A percentile compares a stretch with the other conserved stretches of the same genome.
Conservation (phyloP, 2,888 invertebrate genomes). For the Sinodicranocentrus sp. region DNA sequence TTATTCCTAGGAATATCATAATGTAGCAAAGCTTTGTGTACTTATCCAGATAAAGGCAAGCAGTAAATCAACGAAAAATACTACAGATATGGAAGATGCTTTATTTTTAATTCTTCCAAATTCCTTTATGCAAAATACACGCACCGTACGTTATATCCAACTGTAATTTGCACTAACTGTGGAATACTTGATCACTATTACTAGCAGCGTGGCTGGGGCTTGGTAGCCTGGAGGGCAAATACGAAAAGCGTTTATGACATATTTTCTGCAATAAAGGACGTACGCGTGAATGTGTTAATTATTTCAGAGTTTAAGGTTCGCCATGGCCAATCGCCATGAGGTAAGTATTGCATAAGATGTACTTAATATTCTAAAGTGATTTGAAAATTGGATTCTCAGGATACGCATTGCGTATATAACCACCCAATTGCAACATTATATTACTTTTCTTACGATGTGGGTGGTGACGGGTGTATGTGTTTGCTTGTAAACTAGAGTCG, state of each 20-base stretch:
- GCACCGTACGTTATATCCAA: constrained; percentile 30
- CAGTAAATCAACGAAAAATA: constrained; percentile 36
- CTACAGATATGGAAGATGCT: constrained; percentile 41
- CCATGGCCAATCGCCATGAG: constrained; percentile 10
- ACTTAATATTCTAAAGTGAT: too few relatives aligned
- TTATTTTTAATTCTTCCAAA: background rate
- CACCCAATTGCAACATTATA: too few relatives aligned
- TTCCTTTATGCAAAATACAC: constrained; percentile 35
- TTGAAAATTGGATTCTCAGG: too few relatives aligned
- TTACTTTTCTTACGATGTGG: too few relatives aligned
- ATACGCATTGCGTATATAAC: too few relatives aligned
- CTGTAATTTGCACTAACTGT: constrained; percentile 39
- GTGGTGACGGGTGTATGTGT: too few relatives aligned
- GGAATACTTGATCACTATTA: constrained; percentile 15
- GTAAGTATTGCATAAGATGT: constrained; percentile 13
- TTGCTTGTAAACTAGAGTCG: constrained; percentile 49
- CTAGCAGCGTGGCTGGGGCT: background rate
- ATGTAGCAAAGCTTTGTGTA: constrained; percentile 37
- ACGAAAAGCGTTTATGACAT: too few relatives aligned
- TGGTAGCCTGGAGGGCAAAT: too few relatives aligned
- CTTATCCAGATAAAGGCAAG: constrained; percentile 61
- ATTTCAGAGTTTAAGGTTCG: background rate
- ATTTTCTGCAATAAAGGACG: constrained; percentile 37
- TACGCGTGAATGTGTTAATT: constrained; percentile 49
- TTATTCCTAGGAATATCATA: constrained; percentile 34